Conservation (phyloP, 2,797 vertebrate species). For the Gymnothorax javanicus region DNA sequence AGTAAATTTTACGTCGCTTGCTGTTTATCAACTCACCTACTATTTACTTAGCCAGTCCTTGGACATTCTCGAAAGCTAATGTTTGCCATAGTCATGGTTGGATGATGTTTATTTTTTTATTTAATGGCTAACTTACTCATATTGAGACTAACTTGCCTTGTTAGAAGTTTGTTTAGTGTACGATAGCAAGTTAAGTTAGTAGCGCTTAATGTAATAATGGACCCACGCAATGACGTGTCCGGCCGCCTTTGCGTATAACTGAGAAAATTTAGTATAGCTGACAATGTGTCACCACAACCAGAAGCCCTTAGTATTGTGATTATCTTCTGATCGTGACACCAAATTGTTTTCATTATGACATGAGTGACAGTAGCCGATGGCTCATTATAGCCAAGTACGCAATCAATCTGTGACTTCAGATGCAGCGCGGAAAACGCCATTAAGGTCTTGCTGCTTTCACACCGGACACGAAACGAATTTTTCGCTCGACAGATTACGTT, state of each 20-base stretch:
- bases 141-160: too few relatives aligned
- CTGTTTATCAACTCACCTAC: not conserved
- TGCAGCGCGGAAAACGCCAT: too few relatives aligned
- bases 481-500: too few relatives aligned
- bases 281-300: not conserved
- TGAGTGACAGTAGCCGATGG: not conserved
- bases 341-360: not conserved
- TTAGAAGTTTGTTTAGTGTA: not conserved
- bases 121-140: too few relatives aligned
- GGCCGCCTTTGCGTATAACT: not conserved
- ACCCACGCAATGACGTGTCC: not conserved
- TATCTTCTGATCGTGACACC: not conserved
- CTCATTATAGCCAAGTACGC: not conserved
- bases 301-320: not conserved
- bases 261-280: not conserved
- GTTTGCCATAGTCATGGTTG: not conserved
- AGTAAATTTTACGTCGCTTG: not conserved
- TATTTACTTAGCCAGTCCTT: not conserved
- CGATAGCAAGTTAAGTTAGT: not conserved
- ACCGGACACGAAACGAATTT: too few relatives aligned
- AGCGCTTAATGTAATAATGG: not conserved
- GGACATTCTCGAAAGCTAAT: not conserved
- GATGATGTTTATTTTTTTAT: not conserved
- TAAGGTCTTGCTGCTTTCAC: too few relatives aligned
- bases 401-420: not conserved